Conservation (phyloP, 2,888 invertebrate species). For the Drosophila robusta region DNA sequence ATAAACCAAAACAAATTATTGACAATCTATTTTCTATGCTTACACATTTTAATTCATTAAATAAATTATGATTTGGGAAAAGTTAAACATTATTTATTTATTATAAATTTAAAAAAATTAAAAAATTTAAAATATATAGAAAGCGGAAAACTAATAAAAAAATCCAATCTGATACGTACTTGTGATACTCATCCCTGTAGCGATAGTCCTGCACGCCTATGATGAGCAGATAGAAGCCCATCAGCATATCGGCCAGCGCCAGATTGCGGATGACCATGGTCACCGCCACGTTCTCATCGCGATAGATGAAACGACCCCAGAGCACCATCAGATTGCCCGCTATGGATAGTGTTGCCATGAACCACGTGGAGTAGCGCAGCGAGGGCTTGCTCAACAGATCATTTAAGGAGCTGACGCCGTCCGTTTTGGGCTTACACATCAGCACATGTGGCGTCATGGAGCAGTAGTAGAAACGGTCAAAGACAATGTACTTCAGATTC, state of each 20-base stretch:
- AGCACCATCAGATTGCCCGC: constrained; percentile 88
- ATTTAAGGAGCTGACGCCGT: constrained; percentile 88
- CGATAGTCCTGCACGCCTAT: constrained; percentile 88
- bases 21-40: too few species aligned
- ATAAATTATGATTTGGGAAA: too few species aligned
- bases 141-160: too few species aligned
- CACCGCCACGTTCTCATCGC: constrained; percentile 88
- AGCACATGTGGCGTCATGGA: constrained; percentile 87
- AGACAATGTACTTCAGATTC: constrained; percentile 87
- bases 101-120: too few species aligned
- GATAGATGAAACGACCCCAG: constrained; percentile 87
- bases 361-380: constrained; percentile 88
- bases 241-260: constrained; percentile 89
- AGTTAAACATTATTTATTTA: too few species aligned
- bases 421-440: constrained; percentile 87
- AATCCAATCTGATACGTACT: constrained; percentile 59
- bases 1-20: too few species aligned
- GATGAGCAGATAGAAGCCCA: constrained; percentile 89
- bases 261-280: constrained; percentile 89
- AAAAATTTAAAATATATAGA: too few species aligned
- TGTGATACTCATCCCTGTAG: constrained; percentile 87
- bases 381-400: constrained; percentile 87
- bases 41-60: too few species aligned
- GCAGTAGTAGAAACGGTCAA: constrained; percentile 88
- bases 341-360: constrained; percentile 87